phyloP scores from a whole-genome alignment of 2,888 invertebrate genomes.

The Acronicta aceris region DNA sequence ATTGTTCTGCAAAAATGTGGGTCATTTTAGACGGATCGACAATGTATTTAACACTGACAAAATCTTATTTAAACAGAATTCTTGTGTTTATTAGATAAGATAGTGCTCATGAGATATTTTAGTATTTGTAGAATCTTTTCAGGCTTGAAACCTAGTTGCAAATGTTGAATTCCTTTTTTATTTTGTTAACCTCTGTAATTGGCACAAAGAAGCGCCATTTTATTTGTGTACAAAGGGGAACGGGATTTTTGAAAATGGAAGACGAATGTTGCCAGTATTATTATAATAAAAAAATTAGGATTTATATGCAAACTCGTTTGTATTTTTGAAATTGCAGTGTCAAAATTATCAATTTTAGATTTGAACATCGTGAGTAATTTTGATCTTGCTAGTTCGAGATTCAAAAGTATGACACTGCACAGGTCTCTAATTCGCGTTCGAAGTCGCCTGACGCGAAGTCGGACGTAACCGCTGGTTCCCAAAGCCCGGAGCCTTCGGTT shows the following conservation, averaged over 20 bases:
- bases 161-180: conserved; percentile 85
- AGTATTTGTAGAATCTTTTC: conserved; percentile 57
- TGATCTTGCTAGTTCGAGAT: conserved; percentile 49
- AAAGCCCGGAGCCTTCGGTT: conserved; percentile 61
- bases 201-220: conserved; percentile 27
- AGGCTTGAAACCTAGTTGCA: conserved; percentile 49
- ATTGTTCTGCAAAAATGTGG: conserved; percentile 21
- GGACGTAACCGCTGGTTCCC: conserved; percentile 65
- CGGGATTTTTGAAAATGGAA: conserved; percentile 57
- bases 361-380: conserved; percentile 22
- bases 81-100: conserved; percentile 60
- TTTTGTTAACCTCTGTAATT: conserved; percentile 34
- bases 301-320: conserved; percentile 2
- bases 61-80: conserved; percentile 36
- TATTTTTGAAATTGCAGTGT: conserved; percentile 6
- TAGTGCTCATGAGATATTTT: conserved; percentile 48
- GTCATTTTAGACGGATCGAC: conserved; percentile 21
- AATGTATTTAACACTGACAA: conserved; percentile 15
- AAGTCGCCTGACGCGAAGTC: conserved; percentile 74
- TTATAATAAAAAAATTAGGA: conserved; percentile 19
- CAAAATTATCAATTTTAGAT: conserved; percentile 12
- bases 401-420: conserved; percentile 62
- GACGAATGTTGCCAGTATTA: conserved; percentile 16
- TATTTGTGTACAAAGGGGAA: conserved; percentile 59
- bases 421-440: conserved; percentile 75